Evolutionary conservation across 2,113 vertebrate genomes (phyloP), one percentile per base, ranked within the genome.

Genomic region (Hydropotes inermis): DNA sequence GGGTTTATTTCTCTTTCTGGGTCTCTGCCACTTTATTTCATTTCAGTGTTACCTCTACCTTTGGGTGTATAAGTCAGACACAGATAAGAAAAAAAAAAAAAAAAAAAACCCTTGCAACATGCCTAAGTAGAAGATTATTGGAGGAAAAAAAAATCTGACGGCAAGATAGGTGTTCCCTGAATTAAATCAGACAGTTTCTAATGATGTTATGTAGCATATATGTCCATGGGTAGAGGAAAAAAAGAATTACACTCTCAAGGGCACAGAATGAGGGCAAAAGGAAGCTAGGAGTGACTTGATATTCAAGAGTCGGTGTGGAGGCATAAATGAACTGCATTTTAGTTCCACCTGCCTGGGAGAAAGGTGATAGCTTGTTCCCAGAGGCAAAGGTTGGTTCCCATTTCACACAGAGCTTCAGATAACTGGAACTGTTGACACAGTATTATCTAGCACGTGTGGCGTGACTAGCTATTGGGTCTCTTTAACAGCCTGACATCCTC

Each of bases 321-420:
- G 33, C 78, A 43, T 1, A 7, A 55, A 47, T 33, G 52, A 87
- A 93, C 85, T 39, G 50, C 95, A 39, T 39, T n/a, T 58, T 14
- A 21, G 64, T 76, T 33, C 33, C 0, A n/a, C 36, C 4, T 3
- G 8, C 78, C 25, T 5, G 36, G 23, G 67, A 17, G 94, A 91
- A 97, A 97, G 14, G 60, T 14, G 93, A 97, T 57, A 81, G 58
- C 25, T 13, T 5, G 50, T 83, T 89, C 87, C 60, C 78, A 28
- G 67, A 61, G 17, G 84, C 43, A 83, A 50, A 86, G 30, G 55
- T 4, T 19, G 52, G 86, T 84, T 79, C 82, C 82, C 17, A 7
- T 97, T 96, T 95, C 93, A 94, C 89, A 60, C 27, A 33, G 92
- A 78, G 92, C 81, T 45, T 95, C 94, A 58, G 89, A 50, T 81